phyloP scores from a whole-genome alignment of 2,888 invertebrate genomes.

The Amiota mariae region DNA sequence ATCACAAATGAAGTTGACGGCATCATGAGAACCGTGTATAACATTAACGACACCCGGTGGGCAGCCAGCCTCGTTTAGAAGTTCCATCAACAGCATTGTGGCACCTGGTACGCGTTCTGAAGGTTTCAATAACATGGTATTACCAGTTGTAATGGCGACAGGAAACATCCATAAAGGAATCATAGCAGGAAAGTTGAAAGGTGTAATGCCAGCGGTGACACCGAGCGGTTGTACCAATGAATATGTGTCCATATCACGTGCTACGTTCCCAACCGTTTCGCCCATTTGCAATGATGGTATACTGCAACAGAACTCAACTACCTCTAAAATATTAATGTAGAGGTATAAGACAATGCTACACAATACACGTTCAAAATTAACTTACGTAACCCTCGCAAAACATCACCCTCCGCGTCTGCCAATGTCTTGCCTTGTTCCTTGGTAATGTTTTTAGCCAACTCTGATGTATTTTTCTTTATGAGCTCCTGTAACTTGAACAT shows the following conservation, averaged over 20 bases:
- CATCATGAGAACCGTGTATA: constrained; percentile 94
- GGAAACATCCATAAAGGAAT: constrained; percentile 98
- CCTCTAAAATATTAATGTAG: constrained; percentile 78
- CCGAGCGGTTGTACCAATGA: constrained; percentile 94
- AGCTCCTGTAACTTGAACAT: constrained; percentile 92
- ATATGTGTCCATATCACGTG: constrained; percentile 97
- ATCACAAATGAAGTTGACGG: constrained; percentile 98
- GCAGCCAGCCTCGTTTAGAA: constrained; percentile 94
- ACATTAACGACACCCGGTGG: constrained; percentile 97
- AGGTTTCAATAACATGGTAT: constrained; percentile 95
- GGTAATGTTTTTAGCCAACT: constrained; percentile 93
- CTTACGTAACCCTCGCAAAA: constrained; percentile 96
- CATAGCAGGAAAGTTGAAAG: constrained; percentile 99
- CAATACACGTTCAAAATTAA: constrained; percentile 54
- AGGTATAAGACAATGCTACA: constrained; percentile 18
- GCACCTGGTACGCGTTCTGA: constrained; percentile 99
- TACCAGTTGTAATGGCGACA: constrained; percentile 90
- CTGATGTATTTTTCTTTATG: constrained; percentile 89
- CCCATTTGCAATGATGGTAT: constrained; percentile 94
- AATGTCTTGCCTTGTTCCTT: constrained; percentile 97
- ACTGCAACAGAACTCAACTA: constrained; percentile 96
- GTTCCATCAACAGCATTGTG: constrained; percentile 93
- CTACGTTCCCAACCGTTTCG: constrained; percentile 85
- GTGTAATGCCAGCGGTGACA: constrained; percentile 91
- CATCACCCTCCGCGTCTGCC: constrained; percentile 98